Evolutionary conservation across 2,888 invertebrate genomes (phyloP), one percentile per base, ranked within the genome.

Genomic region (Slavum lentiscoides): DNA sequence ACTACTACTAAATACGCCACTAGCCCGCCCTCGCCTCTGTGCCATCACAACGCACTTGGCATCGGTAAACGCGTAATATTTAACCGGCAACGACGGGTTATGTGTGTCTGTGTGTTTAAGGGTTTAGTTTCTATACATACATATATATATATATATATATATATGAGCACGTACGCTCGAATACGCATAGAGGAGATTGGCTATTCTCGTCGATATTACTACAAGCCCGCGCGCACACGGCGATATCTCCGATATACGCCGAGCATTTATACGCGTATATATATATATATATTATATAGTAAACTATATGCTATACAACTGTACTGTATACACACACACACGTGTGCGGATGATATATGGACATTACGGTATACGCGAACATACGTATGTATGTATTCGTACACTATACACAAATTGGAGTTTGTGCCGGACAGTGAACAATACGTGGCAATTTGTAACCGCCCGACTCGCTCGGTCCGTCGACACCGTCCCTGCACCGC

Each of bases 361-460:
- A 37, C 53, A 53, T 77, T 77, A 68, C 68, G n/a, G 59, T 49
- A 49, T 30, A 77, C 77, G 11, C 43, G 53, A 8, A 69, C 9
- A 30, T 8, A 30, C 0, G 3, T 13, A 72, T 39, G 59, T 17
- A 15, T 39, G 21, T 66, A 66, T 66, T 74, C 64, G 55, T 59
- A n/a, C 30, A 4, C 43, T 9, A 9, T 43, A 9, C 77, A 53
- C 77, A 62, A 77, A 70, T 77, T 77, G 62, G 69, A 77, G 77
- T 77, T 77, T 70, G n/a, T n/a, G 77, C 55, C 62, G 77, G 77
- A 77, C 77, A 77, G 77, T 77, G 77, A 77, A 77, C 77, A 77
- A 77, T 77, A 62, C 61, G 77, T 70, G 77, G 77, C 77, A 77
- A 77, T 77, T 77, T 77, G 77, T 77, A 70, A 77, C 69, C 11